phyloP scores from a whole-genome alignment of 1,140 invertebrate genomes.

The Camponotus floridanus region DNA sequence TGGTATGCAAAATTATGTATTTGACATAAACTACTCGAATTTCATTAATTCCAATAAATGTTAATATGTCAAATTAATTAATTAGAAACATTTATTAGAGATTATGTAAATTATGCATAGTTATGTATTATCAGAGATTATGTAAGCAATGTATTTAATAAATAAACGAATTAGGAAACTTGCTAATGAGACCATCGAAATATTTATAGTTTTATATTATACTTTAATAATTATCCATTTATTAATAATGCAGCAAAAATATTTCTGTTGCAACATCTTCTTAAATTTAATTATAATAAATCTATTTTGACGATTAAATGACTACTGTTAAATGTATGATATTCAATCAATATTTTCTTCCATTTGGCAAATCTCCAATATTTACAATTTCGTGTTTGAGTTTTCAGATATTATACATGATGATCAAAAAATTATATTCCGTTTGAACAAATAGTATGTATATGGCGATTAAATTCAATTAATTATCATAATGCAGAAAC shows the following conservation, averaged over 20 bases:
- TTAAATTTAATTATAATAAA: background rate
- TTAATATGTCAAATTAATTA: background rate
- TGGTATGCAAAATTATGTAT: slow-evolving; percentile 1
- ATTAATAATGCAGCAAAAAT: slow-evolving; percentile 14
- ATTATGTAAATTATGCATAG: background rate
- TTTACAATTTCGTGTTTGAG: background rate
- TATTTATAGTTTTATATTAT: background rate
- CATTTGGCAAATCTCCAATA: background rate
- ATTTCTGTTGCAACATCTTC: background rate
- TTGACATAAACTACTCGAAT: background rate
- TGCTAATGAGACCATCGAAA: background rate
- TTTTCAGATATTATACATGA: background rate
- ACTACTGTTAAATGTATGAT: background rate
- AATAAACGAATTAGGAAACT: background rate
- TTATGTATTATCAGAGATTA: background rate
- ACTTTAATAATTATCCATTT: background rate
- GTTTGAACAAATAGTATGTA: background rate
- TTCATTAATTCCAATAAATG: slow-evolving; percentile 10
- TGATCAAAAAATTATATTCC: background rate
- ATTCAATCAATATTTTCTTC: background rate
- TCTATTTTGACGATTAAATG: background rate
- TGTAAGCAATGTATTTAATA: slow-evolving; percentile 25
- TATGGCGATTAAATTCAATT: background rate
- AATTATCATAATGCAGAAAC: background rate
- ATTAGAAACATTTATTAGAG: slow-evolving; percentile 14